phyloP scores from a whole-genome alignment of 2,797 vertebrate species.

The Ispidina picta region DNA sequence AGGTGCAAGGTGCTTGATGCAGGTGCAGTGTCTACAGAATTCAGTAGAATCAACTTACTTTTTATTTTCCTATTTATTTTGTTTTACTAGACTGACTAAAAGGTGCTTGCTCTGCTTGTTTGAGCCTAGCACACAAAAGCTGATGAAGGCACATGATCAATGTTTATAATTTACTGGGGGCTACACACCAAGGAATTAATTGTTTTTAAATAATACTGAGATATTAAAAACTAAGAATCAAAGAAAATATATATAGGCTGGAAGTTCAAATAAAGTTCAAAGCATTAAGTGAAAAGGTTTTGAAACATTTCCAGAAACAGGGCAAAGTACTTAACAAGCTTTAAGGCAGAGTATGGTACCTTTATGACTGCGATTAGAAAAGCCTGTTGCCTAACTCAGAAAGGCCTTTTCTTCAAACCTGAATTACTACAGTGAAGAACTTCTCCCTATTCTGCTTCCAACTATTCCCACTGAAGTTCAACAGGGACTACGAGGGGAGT shows the following conservation, averaged over 20 bases:
- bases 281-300: background rate
- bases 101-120: background rate
- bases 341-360: background rate
- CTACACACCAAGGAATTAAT: background rate
- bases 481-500: background rate
- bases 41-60: background rate
- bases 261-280: background rate
- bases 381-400: background rate
- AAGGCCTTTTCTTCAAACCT: background rate
- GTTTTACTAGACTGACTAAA: background rate
- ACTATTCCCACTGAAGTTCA: background rate
- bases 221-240: conserved; percentile 1
- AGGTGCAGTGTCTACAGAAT: background rate
- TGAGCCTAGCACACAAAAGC: conserved; percentile 5
- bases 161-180: conserved; percentile 14
- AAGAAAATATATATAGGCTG: background rate
- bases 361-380: background rate
- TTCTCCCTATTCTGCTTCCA: background rate
- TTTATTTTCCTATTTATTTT: background rate
- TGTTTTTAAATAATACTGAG: background rate
- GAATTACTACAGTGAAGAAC: background rate
- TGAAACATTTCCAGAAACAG: background rate
- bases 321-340: background rate
- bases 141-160: background rate
- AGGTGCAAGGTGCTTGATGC: background rate